Base-by-base conservation (phyloP, 1,140 invertebrate species). In the Metopolophium dirhodum region DNA sequence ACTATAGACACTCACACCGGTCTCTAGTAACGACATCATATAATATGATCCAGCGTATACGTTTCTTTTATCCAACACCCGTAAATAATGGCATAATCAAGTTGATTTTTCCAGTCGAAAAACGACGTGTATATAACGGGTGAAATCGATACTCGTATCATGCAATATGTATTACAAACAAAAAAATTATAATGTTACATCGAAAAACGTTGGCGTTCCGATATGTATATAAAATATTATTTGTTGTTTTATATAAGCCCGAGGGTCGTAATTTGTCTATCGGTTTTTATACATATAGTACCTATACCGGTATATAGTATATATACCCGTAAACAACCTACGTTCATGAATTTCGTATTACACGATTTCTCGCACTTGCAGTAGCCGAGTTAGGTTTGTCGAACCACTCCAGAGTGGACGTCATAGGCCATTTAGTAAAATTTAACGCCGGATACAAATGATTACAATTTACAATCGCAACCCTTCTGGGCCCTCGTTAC, bases 1-100 rank as follows among this genome's bases (percentile, higher is more conserved):
- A 68, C 61, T n/a, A 61, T 61, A 77, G 30, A 18, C 11, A 35
- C 30, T 54, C 30, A 77, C 14, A n/a, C 61, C n/a, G n/a, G n/a
- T 35, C 14, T n/a, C 61, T 77, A 30, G n/a, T 18, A 77, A 77
- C 26, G 9, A 30, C 61, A n/a, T 77, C 61, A 18, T n/a, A 77
- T 77, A 77, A 35, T 77, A n/a, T 77, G 61, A 77, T n/a, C 30
- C 14, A 77, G n/a, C 30, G 6, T 35, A 18, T 77, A 35, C n/a
- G 30, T 77, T 77, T 77, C 61, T n/a, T 77, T 77, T 77, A 77
- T 77, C 14, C 61, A 77, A 77, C 61, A 77, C 61, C 61, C 61
- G 61, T 77, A 77, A 77, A 77, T 77, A 77, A 77, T 77, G 61
- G 83, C 83, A 85, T 85, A 85, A 85, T 85, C 37, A 87, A 87